Percentiles rank a stretch among this genome's conserved stretches.
phyloP scores from a whole-genome alignment of 2,797 vertebrate species.

The Lindbergichthys nudifrons region DNA sequence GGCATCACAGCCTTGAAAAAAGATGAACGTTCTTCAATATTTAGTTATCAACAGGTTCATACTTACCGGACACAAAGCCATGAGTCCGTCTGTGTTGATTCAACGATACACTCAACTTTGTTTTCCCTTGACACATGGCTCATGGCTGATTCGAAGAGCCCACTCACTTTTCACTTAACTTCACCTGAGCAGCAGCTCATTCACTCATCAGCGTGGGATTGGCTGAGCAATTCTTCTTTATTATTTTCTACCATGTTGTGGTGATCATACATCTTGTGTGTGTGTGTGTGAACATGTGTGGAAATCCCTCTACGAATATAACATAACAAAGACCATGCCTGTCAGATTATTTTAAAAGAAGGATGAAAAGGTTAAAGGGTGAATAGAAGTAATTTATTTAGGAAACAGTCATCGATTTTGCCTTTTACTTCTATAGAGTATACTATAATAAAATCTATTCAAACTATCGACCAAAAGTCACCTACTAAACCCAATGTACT shows the following conservation, averaged over 20 bases:
- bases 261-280: not conserved
- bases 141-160: not conserved
- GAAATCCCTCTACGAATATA: too few species aligned
- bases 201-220: not conserved
- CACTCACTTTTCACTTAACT: too few species aligned
- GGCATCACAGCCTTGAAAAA: not conserved
- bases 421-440: not conserved
- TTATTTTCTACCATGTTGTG: not conserved
- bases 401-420: not conserved
- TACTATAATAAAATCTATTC: not conserved
- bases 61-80: not conserved
- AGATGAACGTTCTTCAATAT: not conserved
- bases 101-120: not conserved
- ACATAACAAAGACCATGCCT: not conserved
- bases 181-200: not conserved
- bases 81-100: conserved; percentile 4
- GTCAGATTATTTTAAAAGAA: not conserved
- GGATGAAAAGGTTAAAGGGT: not conserved
- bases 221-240: not conserved
- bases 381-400: conserved; percentile 13
- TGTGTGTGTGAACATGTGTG: not conserved
- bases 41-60: not conserved
- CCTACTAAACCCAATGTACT: not conserved
- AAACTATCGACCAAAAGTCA: not conserved
- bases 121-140: not conserved